Evolutionary conservation across 2,888 invertebrate species (phyloP).

Genomic region (Aphidoletes aphidimyza): DNA sequence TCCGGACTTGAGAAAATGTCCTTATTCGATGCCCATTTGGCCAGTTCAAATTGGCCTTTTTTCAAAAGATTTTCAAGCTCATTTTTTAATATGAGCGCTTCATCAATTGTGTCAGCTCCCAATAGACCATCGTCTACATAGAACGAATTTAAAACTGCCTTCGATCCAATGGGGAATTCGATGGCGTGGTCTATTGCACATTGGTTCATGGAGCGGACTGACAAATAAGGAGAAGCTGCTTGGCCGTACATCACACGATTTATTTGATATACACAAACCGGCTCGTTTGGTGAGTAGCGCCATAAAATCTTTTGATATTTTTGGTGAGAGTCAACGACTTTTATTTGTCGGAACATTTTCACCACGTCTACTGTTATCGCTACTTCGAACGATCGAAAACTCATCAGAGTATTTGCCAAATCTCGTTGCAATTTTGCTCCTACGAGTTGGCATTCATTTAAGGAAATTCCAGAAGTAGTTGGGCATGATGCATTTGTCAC

Average conservation of each 20-base stretch:
- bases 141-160: background rate
- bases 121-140: background rate
- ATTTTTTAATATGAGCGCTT: background rate
- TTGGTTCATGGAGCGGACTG: constrained; percentile 57
- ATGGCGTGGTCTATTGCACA: constrained; percentile 55
- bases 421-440: background rate
- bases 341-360: constrained; percentile 60
- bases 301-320: constrained; percentile 60
- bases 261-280: constrained; percentile 58
- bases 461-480: too few relatives aligned
- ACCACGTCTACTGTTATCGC: constrained; percentile 60
- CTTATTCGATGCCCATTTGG: too few relatives aligned
- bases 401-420: background rate
- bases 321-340: constrained; percentile 58
- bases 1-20: too few relatives aligned
- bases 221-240: constrained; percentile 58
- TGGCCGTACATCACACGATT: constrained; percentile 59
- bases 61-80: too few relatives aligned
- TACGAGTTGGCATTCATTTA: background rate
- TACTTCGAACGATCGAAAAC: constrained; percentile 4
- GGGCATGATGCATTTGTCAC: too few relatives aligned
- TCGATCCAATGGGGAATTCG: background rate
- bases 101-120: background rate
- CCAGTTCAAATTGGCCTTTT: too few relatives aligned
- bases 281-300: constrained; percentile 56